Evolutionary conservation across 2,797 vertebrate species (phyloP), one percentile per base, ranked within the genome.

Genomic region (Danionella dracula): DNA sequence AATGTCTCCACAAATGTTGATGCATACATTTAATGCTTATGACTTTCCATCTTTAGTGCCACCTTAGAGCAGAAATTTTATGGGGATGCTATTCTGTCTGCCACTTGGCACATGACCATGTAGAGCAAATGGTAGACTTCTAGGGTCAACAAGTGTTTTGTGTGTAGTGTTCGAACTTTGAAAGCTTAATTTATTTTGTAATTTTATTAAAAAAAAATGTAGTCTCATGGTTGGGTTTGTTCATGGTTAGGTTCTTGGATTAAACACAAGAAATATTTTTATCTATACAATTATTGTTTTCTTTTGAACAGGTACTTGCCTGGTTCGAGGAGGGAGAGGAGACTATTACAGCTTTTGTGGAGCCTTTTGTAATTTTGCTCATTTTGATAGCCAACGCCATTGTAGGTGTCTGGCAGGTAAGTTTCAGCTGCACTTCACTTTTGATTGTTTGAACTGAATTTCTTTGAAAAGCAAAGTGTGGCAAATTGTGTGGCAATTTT

Each of bases 311-410:
- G 96, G 95, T 92, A 70, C 87, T 99, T 89, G 96, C 96, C 80
- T 98, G 95, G 94, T 98, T 99, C 87, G 96, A 99, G 86, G 96
- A 98, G 85, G 96, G 96, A 66, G 96, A 99, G 89, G 93, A 96
- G 87, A 99, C 96, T 13, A 80, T 99, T 68, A 99, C 96, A 77
- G 96, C 96, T 40, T 99, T 98, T 79, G 96, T 99, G 89, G 96
- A 99, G 72, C 96, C 96, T 81, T 98, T 99, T 87, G 96, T 99
- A 81, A 99, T 99, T 80, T 88, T 99, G 46, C 93, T 99, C 69
- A 99, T 99, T 85, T 93, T 99, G 78, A 93, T 99, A 87, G 96
- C 96, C 82, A 99, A 99, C 78, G 96, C 96, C 66, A 95, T 99
- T 73, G 96, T 99, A 56, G 96, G 96, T 68, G 96, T 99, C 37